Conservation (phyloP, 2,797 vertebrate genomes). For the Moxostoma hubbsi region DNA sequence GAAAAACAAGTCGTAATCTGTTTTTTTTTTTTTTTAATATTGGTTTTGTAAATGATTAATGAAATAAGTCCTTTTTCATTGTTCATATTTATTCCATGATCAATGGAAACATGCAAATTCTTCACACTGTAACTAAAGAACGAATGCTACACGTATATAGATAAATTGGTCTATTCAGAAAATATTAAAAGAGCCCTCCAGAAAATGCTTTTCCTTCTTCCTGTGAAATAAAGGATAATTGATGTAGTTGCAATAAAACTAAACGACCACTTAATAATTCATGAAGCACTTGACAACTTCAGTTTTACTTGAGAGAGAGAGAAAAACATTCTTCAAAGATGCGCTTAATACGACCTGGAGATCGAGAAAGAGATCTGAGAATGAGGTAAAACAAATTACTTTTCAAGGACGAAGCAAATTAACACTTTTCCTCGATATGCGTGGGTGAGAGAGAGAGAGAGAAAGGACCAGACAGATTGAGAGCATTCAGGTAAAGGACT, state of each 20-base stretch:
- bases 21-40: too few species aligned
- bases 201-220: background rate
- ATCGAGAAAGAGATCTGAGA: background rate
- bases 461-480: constrained; percentile 6
- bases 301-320: background rate
- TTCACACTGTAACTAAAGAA: background rate
- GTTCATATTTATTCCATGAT: too few species aligned
- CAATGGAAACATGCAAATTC: too few species aligned
- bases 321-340: background rate
- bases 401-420: constrained; percentile 6
- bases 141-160: background rate
- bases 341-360: background rate
- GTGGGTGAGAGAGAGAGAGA: background rate
- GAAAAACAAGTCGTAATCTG: too few species aligned
- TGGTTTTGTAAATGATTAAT: too few species aligned
- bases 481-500: constrained; percentile 31
- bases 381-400: constrained; percentile 6
- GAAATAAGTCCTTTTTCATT: too few species aligned
- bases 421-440: background rate
- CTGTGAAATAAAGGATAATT: constrained; percentile 9
- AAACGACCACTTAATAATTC: constrained; percentile 33
- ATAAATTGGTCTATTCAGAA: background rate
- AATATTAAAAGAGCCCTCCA: background rate
- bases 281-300: background rate
- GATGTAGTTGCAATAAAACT: constrained; percentile 29